These are phyloP conservation scores for Gallinago stenura DNA, from an alignment of 2,797 vertebrate species.

Conservation along the genomic window DNA sequence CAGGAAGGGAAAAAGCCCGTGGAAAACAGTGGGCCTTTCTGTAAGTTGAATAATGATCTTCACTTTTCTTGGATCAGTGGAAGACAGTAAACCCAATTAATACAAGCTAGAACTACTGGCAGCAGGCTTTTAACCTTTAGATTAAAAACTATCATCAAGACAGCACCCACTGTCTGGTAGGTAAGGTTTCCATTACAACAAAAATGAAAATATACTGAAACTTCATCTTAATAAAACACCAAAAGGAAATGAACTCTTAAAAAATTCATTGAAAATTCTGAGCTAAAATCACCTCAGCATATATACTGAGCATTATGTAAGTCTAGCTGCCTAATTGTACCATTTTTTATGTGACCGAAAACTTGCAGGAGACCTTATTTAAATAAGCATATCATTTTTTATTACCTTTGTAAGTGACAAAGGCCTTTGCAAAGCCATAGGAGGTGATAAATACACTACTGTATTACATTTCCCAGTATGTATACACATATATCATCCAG, in stretches of 20 bases:
- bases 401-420: slow-evolving; percentile 21
- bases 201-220: neutral
- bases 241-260: neutral
- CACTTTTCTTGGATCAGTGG: neutral
- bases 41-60: neutral
- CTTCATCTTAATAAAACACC: neutral
- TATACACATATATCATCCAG: neutral
- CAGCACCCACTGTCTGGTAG: neutral
- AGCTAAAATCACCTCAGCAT: neutral
- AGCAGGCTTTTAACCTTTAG: neutral
- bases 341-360: slow-evolving; percentile 21
- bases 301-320: neutral
- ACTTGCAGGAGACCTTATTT: neutral
- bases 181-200: neutral
- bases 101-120: neutral
- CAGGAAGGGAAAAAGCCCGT: neutral
- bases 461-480: neutral
- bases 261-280: neutral
- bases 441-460: neutral
- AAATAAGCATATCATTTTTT: slow-evolving; percentile 9
- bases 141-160: neutral
- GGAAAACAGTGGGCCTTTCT: neutral
- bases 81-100: neutral
- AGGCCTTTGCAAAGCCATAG: neutral
- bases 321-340: slow-evolving; percentile 12